phyloP scores from a whole-genome alignment of 2,113 vertebrate genomes.

The Onychostruthus taczanowskii region DNA sequence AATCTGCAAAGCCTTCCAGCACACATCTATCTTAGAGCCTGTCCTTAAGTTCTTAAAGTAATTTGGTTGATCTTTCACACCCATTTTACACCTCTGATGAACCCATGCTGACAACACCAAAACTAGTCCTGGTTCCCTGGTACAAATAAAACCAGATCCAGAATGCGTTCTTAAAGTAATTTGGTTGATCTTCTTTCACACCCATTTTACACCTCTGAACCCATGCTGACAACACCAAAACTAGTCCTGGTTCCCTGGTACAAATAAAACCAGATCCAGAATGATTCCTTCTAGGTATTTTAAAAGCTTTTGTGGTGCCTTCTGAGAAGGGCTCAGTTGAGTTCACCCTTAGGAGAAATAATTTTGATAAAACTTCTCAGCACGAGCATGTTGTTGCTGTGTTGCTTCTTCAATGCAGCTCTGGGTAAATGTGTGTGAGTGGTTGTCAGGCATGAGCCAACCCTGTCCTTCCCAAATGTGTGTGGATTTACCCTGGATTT shows the following conservation, averaged over 20 bases:
- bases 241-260: not conserved
- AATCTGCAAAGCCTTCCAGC: constrained; percentile 25
- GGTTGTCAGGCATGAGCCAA: not conserved
- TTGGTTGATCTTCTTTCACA: not conserved
- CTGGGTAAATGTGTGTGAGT: not conserved
- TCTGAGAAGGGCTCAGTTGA: not conserved
- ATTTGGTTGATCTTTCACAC: not conserved
- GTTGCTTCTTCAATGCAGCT: not conserved
- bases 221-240: not conserved
- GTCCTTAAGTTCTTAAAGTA: not conserved
- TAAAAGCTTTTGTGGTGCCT: not conserved
- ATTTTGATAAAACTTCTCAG: not conserved
- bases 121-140: not conserved
- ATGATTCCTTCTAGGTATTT: not conserved
- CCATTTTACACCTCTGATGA: not conserved
- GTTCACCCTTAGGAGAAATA: not conserved
- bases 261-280: not conserved
- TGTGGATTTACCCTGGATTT: not conserved
- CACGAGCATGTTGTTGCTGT: not conserved
- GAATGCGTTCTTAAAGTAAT: not conserved
- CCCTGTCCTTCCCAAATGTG: not conserved
- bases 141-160: not conserved
- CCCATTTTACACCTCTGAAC: not conserved
- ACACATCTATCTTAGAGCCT: not conserved
- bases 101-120: not conserved